Base-by-base conservation (phyloP, 1,140 invertebrate genomes). In the Conus betulinus region DNA sequence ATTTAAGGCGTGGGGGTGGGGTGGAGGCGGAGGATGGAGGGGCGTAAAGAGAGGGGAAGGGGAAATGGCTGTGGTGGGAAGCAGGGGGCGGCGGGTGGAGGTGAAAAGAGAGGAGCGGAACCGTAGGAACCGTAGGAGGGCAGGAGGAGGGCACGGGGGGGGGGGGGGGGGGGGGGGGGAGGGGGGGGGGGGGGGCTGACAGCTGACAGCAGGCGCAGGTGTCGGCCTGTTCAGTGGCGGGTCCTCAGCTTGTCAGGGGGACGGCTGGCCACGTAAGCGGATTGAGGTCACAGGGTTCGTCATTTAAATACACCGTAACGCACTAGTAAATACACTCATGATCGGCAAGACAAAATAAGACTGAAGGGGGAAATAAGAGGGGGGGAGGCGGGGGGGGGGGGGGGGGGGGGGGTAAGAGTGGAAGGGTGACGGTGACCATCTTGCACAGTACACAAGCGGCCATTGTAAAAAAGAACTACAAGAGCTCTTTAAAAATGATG, bases 251-350 rank as follows among this genome's bases (percentile, higher is more conserved):
- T 6, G 23, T 7, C 11, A 55, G 55, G 53, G 85, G 74, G 85
- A 79, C 85, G 85, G 53, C 20, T 87, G 85, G 85, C 85, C 85
- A 23, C 85, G 20, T 67, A 78, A 87, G 85, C 85, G 53, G 74
- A 27, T 87, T 87, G 23, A n/a, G 51, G 52, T 74, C 71, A 52
- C 85, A 87, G 53, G 71, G 10, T 7, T 25, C 71, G 71, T 87
- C 85, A 71, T n/a, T 63, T 27, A 83, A 83, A 67, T 84, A 63
- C 82, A 84, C 55, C 6, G 23, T 71, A 71, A 71, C 67, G 6
- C 67, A 84, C 52, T 51, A 84, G 53, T 84, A n/a, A 84, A 84
- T 84, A 84, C 82, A 84, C 23, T 23, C 57, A 84, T 84, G 82
- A 84, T 83, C 39, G 51, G 51, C 17, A 74, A 74, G 71, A 74